Evolutionary conservation across 2,888 invertebrate genomes (phyloP).

Genomic region (Allolobophora icterica): DNA sequence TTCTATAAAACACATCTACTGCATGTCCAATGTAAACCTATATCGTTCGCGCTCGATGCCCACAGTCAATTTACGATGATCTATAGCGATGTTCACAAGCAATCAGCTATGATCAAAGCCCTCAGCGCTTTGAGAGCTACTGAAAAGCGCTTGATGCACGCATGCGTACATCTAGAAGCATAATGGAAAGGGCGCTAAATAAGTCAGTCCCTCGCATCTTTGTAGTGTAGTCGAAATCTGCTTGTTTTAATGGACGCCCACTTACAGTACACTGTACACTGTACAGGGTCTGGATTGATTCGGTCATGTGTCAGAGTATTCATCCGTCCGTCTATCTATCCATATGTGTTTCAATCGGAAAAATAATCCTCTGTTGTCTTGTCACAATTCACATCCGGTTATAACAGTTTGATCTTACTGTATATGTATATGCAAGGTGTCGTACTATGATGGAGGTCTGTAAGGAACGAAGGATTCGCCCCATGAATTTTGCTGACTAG

Average conservation of each 20-base stretch:
- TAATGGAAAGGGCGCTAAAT: background rate
- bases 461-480: no score
- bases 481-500: background rate
- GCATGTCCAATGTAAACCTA: no score
- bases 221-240: background rate
- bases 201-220: background rate
- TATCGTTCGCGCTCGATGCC: background rate
- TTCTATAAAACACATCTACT: no score
- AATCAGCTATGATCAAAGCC: background rate
- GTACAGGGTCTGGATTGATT: background rate
- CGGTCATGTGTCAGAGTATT: background rate
- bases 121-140: no score
- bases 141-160: background rate
- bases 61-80: background rate
- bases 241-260: background rate
- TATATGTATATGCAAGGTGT: no score
- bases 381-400: background rate
- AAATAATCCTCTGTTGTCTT: background rate
- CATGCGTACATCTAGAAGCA: background rate
- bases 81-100: background rate
- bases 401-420: background rate
- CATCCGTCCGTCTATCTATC: slow-evolving; percentile 5
- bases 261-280: background rate
- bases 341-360: background rate
- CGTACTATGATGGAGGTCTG: background rate